A percentile compares a stretch with the other conserved stretches of the same genome.
Conservation (phyloP, 2,888 invertebrate genomes). For the Poecilus cupreus region DNA sequence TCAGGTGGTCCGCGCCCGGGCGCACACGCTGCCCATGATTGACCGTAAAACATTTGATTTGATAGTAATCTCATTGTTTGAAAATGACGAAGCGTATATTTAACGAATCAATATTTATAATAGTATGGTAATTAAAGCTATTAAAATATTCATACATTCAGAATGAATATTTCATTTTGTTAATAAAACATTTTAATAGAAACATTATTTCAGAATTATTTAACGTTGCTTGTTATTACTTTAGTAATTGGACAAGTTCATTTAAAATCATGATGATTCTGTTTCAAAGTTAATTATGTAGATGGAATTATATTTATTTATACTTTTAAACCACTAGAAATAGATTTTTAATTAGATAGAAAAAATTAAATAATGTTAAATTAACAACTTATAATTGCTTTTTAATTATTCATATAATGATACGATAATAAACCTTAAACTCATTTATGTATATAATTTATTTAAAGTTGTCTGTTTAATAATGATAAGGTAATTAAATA, state of each 20-base stretch:
- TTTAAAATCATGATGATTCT: not conserved
- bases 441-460: too few species aligned
- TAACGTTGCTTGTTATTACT: not conserved
- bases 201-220: slow-evolving; percentile 4
- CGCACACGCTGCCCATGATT: not conserved
- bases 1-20: not conserved
- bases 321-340: too few species aligned
- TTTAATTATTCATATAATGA: too few species aligned
- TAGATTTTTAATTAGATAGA: too few species aligned
- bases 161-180: slow-evolving; percentile 2
- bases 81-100: not conserved
- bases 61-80: slow-evolving; percentile 8
- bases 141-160: not conserved
- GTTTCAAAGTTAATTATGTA: not conserved
- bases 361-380: too few species aligned
- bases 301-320: too few species aligned
- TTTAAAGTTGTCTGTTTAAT: too few species aligned
- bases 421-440: too few species aligned
- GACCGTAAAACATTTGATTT: not conserved
- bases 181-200: slow-evolving; percentile 16
- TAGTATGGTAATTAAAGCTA: not conserved
- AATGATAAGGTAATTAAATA: too few species aligned
- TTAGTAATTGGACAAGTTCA: not conserved
- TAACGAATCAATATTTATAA: not conserved
- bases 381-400: too few species aligned